Conservation (phyloP, 2,113 vertebrate species). For the Aegotheles bennettii region DNA sequence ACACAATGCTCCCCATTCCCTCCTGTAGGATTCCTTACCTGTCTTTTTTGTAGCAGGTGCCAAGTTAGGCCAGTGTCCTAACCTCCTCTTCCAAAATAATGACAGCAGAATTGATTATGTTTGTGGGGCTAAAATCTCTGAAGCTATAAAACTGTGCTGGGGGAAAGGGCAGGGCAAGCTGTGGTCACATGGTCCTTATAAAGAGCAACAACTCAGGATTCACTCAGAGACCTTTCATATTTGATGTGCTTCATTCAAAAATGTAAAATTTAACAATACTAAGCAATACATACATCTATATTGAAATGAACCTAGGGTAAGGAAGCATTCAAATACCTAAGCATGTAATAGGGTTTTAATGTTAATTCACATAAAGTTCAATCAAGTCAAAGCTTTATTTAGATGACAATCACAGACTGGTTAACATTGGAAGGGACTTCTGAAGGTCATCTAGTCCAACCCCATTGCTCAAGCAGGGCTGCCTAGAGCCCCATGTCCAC, state of each 20-base stretch:
- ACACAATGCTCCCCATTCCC: not conserved
- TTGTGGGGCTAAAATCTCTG: slow-evolving; percentile 56
- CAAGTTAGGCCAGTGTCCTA: slow-evolving; percentile 46
- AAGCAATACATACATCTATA: not conserved
- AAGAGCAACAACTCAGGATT: not conserved
- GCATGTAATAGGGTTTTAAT: not conserved
- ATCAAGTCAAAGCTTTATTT: not conserved
- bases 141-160: slow-evolving; percentile 11
- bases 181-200: not conserved
- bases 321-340: not conserved
- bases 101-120: slow-evolving; percentile 42
- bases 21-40: slow-evolving; percentile 58
- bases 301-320: not conserved
- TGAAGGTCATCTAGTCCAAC: not conserved
- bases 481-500: not conserved
- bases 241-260: not conserved
- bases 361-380: not conserved
- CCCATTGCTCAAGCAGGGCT: not conserved
- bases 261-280: not conserved
- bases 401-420: not conserved
- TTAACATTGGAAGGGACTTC: not conserved
- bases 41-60: slow-evolving; percentile 45
- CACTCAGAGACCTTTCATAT: not conserved
- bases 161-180: slow-evolving; percentile 30
- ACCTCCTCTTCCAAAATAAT: slow-evolving; percentile 54